Conservation (phyloP, 2,888 invertebrate species). For the Heliconius ethilla region DNA sequence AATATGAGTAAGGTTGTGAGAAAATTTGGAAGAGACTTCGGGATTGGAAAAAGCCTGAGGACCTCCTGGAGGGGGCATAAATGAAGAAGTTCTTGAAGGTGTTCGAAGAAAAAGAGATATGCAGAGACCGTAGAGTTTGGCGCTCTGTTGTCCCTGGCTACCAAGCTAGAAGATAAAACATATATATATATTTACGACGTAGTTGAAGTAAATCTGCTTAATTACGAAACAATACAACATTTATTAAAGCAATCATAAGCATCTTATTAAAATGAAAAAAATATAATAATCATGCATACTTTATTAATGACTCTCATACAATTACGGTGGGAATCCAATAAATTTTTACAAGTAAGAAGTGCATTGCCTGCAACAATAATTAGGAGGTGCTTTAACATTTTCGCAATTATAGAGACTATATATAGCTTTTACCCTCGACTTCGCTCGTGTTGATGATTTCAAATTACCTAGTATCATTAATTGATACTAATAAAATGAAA, state of each 20-base stretch:
- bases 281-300: slow-evolving; percentile 22
- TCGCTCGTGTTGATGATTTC: not conserved
- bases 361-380: slow-evolving; percentile 38
- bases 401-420: not conserved
- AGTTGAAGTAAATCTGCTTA: not conserved
- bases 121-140: too few relatives aligned
- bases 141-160: too few relatives aligned
- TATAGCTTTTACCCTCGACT: not conserved
- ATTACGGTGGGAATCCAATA: slow-evolving; percentile 35
- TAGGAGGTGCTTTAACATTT: slow-evolving; percentile 35
- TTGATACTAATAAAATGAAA: too few relatives aligned
- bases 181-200: not conserved
- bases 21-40: too few relatives aligned
- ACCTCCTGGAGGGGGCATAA: too few relatives aligned
- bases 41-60: too few relatives aligned
- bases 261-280: slow-evolving; percentile 17
- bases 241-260: slow-evolving; percentile 15
- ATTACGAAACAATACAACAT: slow-evolving; percentile 17
- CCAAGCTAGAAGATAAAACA: not conserved
- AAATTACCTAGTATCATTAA: not conserved
- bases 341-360: slow-evolving; percentile 40
- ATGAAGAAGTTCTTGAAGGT: too few relatives aligned
- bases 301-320: slow-evolving; percentile 20
- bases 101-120: too few relatives aligned
- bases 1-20: not conserved